Base-by-base conservation (phyloP, 2,888 invertebrate species). In the Drosophila merina region DNA sequence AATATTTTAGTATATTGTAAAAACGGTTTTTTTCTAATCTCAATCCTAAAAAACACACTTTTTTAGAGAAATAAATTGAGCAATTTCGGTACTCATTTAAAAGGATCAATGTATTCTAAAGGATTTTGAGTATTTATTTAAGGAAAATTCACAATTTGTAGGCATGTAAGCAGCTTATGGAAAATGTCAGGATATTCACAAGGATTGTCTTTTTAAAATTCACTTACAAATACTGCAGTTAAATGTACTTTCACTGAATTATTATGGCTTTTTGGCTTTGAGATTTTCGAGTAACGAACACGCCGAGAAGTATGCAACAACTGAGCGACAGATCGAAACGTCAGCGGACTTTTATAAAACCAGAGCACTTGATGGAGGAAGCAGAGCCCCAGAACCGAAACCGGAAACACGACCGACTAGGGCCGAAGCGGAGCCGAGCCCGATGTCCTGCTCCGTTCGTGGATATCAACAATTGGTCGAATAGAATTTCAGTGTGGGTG, bases 241-340 rank as follows among this genome's bases (percentile, higher is more conserved):
- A 40, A 25, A 33, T 1, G 28, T 49, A 50, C 28, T 51, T 72
- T 62, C 62, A 70, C 72, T 55, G 9, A n/a, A 33, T n/a, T 47
- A 12, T n/a, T 45, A 33, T 9, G 7, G 20, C 20, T n/a, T 50
- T 50, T 57, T 7, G 14, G 26, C 33, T 42, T 33, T 44, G 6
- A 26, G 28, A 40, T 40, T 45, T 45, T 57, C 74, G 69, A 72
- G 63, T 49, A 77, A 76, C 68, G 77, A 81, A 79, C 85, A 77
- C 82, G 82, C 86, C 89, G 84, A 84, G 78, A 88, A 80, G 83
- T 88, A 80, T 88, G 86, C 88, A 90, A 88, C 89, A 90, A 89
- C 89, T 90, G 85, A 88, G 76, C 77, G 79, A 81, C 81, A 85
- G 90, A 90, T 90, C 89, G 82, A 76, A 85, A 77, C 75, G 72